Conservation (phyloP, 2,888 invertebrate species). For the Pollenia amentaria region DNA sequence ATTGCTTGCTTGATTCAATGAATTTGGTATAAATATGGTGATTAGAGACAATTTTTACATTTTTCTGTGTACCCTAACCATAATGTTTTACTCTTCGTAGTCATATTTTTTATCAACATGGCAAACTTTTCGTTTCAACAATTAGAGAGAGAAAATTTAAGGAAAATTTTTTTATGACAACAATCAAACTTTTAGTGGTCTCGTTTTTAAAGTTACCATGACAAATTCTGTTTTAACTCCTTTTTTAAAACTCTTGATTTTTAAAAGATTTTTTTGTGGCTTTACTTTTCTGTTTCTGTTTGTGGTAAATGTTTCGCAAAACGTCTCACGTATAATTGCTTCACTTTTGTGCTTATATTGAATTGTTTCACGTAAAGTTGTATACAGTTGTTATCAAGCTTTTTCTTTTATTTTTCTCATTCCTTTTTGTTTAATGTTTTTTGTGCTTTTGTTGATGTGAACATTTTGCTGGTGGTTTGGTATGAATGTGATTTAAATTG, state of each 20-base stretch:
- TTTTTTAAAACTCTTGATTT: not conserved
- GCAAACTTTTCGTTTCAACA: conserved; percentile 2
- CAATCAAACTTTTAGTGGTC: conserved; percentile 7
- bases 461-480: not conserved
- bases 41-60: too few species aligned
- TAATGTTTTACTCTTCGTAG: too few species aligned
- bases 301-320: conserved; percentile 43
- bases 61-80: too few species aligned
- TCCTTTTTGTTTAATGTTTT: not conserved
- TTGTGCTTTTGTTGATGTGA: conserved; percentile 1
- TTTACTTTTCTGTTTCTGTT: conserved; percentile 18
- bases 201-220: conserved; percentile 35
- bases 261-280: not conserved
- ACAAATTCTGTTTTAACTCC: conserved; percentile 34
- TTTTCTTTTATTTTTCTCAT: conserved; percentile 15
- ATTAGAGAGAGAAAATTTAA: conserved; percentile 11
- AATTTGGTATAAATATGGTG: too few species aligned
- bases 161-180: conserved; percentile 1
- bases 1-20: too few species aligned
- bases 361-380: conserved; percentile 72
- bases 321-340: conserved; percentile 73
- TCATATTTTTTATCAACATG: not conserved
- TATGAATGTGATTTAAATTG: not conserved
- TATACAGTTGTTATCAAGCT: conserved; percentile 28
- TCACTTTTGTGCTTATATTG: conserved; percentile 68